Base-by-base conservation (phyloP, 2,113 vertebrate genomes). In the Todiramphus chloris region DNA sequence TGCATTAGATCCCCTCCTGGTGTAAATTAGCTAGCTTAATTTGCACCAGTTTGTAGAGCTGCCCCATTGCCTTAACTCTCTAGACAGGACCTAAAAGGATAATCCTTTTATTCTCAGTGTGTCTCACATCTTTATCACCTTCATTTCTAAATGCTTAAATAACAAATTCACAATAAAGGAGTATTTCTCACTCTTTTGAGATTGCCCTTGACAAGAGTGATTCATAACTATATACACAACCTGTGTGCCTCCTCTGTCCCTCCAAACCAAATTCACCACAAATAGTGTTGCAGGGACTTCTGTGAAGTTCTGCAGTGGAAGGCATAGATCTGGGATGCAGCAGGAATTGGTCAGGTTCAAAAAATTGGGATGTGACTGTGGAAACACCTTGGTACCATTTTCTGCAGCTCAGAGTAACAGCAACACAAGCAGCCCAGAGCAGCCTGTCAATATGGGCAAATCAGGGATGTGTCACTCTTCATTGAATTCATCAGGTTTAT, bases 121-220 rank as follows among this genome's bases (percentile, higher is more conserved):
- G 31, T 51, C 56, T 90, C 46, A 17, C 46, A n/a, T 20, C 46
- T 91, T 59, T 63, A 50, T 39, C 25, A 63, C 31, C 33, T 78
- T 84, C n/a, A 62, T 89, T 94, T 83, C 79, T 83, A 50, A 93
- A 58, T 16, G 18, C 18, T 80, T 55, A 67, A 75, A 67, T 43
- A 44, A 70, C 5, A 83, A 70, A 80, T 74, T 16, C 31, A 12
- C 2, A 1, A 18, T 8, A 75, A 13, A 63, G 6, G 3, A 43
- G 27, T 20, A 60, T 20, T 53, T 11, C n/a, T 85, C 11, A 48
- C n/a, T 44, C 24, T 31, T 13, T 21, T 74, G 82, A 83, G 27
- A 53, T 5, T 31, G 33, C 35, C 51, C 87, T 59, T 35, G 50
- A 31, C 17, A 13, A 75, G 43, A 77, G 12, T 4, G 15, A 58